Percentiles rank a stretch among this genome's conserved stretches.
phyloP scores from a whole-genome alignment of 2,888 invertebrate species.

The Campopleginae sp. region DNA sequence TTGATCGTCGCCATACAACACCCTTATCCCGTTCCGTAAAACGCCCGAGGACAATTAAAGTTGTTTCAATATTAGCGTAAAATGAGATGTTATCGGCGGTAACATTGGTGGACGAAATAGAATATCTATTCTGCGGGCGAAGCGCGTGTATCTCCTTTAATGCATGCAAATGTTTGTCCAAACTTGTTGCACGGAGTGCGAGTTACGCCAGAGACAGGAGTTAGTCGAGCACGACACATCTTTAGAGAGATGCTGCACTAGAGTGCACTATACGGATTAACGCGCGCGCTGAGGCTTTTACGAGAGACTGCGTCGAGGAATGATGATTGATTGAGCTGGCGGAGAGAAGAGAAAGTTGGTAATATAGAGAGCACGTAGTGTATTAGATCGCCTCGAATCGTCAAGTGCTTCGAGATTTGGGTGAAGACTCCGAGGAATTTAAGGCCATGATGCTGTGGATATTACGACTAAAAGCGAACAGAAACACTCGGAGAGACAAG shows the following conservation, averaged over 20 bases:
- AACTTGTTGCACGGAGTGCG: conserved; percentile 47
- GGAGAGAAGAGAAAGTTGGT: not conserved
- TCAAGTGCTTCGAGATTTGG: conserved; percentile 8
- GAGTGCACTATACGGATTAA: conserved; percentile 29
- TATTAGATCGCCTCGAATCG: conserved; percentile 24
- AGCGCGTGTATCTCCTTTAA: not conserved
- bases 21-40: not conserved
- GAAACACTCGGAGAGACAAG: not conserved
- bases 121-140: not conserved
- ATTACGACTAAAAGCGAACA: conserved; percentile 28
- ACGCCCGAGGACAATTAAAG: not conserved
- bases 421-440: not conserved
- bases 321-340: conserved; percentile 41
- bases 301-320: conserved; percentile 18
- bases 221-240: conserved; percentile 41
- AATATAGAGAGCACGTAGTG: not conserved
- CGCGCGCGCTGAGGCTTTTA: conserved; percentile 23
- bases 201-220: conserved; percentile 4
- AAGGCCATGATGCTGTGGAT: conserved; percentile 9
- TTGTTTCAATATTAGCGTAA: not conserved
- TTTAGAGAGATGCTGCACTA: conserved; percentile 30
- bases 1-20: too few species aligned
- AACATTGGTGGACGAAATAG: not conserved
- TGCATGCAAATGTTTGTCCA: conserved; percentile 37
- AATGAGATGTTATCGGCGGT: not conserved